Conservation (phyloP, 2,888 invertebrate species). For the Adelphocoris suturalis region DNA sequence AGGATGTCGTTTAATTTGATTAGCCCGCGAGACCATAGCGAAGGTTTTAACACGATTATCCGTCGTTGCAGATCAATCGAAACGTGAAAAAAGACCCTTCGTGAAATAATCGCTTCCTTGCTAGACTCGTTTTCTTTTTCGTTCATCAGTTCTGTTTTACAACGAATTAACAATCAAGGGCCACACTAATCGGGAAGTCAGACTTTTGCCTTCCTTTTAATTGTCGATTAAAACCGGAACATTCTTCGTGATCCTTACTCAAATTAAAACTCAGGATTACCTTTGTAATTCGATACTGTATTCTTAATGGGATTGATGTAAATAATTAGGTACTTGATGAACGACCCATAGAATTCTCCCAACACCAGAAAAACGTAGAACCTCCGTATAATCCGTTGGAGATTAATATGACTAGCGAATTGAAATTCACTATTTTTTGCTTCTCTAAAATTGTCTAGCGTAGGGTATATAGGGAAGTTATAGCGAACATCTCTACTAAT, state of each 20-base stretch:
- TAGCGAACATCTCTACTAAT: too few species aligned
- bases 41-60: constrained; percentile 30
- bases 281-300: neutral
- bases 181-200: neutral
- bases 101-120: constrained; percentile 27
- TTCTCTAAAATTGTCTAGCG: too few species aligned
- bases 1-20: neutral
- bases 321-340: too few species aligned
- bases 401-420: too few species aligned
- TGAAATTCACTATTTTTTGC: too few species aligned
- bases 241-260: neutral
- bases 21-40: neutral
- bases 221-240: neutral
- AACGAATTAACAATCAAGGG: constrained; percentile 52
- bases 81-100: constrained; percentile 11
- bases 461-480: too few species aligned
- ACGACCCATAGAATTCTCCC: too few species aligned
- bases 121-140: neutral
- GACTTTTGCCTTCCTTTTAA: neutral
- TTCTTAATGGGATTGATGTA: too few species aligned
- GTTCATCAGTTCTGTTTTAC: constrained; percentile 32
- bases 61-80: neutral
- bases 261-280: neutral
- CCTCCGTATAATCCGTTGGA: too few species aligned
- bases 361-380: too few species aligned